Evolutionary conservation across 2,113 vertebrate species (phyloP).

Genomic region (Stegostoma tigrinum): DNA sequence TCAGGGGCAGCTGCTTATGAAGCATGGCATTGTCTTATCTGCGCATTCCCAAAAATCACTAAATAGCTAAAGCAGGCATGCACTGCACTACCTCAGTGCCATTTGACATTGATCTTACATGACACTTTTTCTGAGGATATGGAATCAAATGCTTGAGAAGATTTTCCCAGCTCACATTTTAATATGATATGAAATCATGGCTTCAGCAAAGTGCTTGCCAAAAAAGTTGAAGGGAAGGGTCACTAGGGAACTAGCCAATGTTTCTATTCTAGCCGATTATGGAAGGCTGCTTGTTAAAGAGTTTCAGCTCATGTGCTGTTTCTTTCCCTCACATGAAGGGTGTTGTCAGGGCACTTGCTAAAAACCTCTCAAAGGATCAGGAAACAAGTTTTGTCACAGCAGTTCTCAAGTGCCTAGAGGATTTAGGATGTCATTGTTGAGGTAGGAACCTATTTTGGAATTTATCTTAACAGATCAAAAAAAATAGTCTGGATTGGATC

Average conservation of each 20-base stretch:
- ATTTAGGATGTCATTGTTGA: not conserved
- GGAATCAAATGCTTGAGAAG: not conserved
- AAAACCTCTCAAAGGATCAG: not conserved
- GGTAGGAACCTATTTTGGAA: not conserved
- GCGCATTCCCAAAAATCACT: not conserved
- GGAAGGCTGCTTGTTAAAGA: conserved; percentile 13
- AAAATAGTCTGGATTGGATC: not conserved
- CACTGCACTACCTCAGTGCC: not conserved
- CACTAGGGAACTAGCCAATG: not conserved
- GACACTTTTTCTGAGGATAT: not conserved
- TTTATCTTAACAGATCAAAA: not conserved
- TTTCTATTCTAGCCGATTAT: not conserved
- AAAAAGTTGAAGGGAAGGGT: not conserved
- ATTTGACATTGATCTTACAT: not conserved
- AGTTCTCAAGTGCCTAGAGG: not conserved
- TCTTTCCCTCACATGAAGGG: conserved; percentile 8
- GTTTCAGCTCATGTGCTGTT: conserved; percentile 4
- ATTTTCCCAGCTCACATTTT: not conserved
- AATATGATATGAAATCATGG: not conserved
- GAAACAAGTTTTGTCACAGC: not conserved
- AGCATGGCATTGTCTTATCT: not conserved
- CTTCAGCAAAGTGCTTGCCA: not conserved
- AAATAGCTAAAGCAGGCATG: not conserved
- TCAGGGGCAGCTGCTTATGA: not conserved
- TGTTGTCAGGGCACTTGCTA: not conserved